Conservation (phyloP, 1,140 invertebrate species). For the Neodiprion fabricii region DNA sequence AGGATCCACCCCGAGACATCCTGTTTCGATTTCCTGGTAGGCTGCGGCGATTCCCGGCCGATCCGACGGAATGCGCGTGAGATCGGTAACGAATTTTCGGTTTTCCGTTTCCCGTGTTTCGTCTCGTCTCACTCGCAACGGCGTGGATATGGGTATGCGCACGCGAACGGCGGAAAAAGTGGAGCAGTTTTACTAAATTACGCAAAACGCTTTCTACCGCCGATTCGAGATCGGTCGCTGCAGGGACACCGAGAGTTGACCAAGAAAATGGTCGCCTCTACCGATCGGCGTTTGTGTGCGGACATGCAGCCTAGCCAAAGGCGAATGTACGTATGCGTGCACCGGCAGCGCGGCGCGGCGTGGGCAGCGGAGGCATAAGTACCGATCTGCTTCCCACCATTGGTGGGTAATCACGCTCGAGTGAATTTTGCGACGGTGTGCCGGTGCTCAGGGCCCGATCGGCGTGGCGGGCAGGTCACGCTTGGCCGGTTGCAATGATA, state of each 20-base stretch:
- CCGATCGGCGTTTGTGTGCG: neutral
- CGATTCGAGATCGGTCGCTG: neutral
- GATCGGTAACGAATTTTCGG: too few relatives aligned
- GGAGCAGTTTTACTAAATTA: neutral
- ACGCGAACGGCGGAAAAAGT: neutral
- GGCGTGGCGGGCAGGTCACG: neutral
- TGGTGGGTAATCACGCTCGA: constrained; percentile 3
- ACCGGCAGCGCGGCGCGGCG: neutral
- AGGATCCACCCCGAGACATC: neutral
- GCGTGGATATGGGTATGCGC: too few relatives aligned
- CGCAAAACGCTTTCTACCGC: neutral
- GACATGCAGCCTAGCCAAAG: neutral
- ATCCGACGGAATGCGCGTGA: neutral
- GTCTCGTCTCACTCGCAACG: too few relatives aligned
- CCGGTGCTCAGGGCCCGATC: neutral
- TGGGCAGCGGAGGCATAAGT: neutral
- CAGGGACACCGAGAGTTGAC: neutral
- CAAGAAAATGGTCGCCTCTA: neutral
- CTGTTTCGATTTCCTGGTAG: too few relatives aligned
- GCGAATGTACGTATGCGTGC: neutral
- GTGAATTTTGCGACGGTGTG: neutral
- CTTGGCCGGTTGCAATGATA: constrained; percentile 4
- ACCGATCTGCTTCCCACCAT: neutral
- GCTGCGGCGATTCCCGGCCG: neutral
- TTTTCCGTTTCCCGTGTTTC: too few relatives aligned